Base-by-base conservation (phyloP, 2,888 invertebrate genomes). In the Parnassius orleans region DNA sequence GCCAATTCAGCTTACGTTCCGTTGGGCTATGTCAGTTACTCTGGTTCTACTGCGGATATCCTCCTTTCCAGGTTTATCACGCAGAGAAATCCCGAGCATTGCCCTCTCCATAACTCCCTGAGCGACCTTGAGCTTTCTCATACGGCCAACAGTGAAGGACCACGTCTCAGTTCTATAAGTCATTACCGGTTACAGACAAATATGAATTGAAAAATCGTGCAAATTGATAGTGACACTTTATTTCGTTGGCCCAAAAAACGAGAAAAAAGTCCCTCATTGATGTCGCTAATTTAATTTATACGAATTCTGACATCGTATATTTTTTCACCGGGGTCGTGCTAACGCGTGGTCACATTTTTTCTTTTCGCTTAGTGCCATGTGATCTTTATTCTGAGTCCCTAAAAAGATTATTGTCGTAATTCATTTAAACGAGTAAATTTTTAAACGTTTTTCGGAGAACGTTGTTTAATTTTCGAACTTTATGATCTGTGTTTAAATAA, bases 231-330 rank as follows among this genome's bases (percentile, higher is more conserved):
- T 15, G 58, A 55, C 63, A 63, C 46, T 63, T 54, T 63, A 55
- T 63, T 41, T 33, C 33, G 24, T 44, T n/a, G 46, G 46, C 46
- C 15, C 33, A 33, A 41, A 62, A 57, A 58, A 47, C 46, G 48
- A 53, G 41, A n/a, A 57, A 63, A 60, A 53, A 57, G 53, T 43
- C 10, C 60, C 24, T 19, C 60, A 44, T 62, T 55, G 68, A 70
- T 68, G 70, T 66, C 66, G 61, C 69, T 72, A 71, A 74, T 73
- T 73, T 72, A 74, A 73, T 72, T 70, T 69, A 70, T 68, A 69
- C 69, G 66, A 70, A 58, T 68, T 64, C 66, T 63, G 67, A 57
- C 68, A 61, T 61, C 66, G 63, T 66, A 67, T 69, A 66, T 66
- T 66, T 65, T 59, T 57, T 61, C 56, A 44, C 55, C 14, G 61